Evolutionary conservation across 2,113 vertebrate genomes (phyloP).

Genomic region (Felis chaus): DNA sequence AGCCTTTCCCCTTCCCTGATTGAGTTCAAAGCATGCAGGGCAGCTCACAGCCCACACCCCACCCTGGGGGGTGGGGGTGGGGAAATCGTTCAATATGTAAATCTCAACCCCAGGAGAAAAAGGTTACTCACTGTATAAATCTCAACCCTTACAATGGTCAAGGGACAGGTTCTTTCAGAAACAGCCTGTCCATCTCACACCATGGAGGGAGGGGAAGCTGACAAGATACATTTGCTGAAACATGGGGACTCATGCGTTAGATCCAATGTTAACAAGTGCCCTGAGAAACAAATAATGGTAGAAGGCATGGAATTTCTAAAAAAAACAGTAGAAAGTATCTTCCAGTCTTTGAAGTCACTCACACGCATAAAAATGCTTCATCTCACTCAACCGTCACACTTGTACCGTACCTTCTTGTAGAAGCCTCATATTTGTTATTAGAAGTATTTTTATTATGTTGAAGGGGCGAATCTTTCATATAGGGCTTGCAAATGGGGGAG

Average conservation of each 20-base stretch:
- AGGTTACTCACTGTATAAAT: not conserved
- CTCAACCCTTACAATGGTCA: not conserved
- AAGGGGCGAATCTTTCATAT: not conserved
- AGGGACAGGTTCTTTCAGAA: not conserved
- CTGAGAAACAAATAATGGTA: not conserved
- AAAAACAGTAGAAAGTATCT: not conserved
- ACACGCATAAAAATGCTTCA: not conserved
- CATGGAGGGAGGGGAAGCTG: not conserved
- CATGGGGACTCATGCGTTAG: not conserved
- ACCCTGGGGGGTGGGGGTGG: not conserved
- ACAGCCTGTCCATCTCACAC: not conserved
- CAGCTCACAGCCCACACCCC: not conserved
- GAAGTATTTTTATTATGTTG: not conserved
- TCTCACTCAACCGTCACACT: not conserved
- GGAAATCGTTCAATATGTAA: not conserved
- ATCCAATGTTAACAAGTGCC: not conserved
- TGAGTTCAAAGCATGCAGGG: not conserved
- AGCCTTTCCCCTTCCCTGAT: not conserved
- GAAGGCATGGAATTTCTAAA: not conserved
- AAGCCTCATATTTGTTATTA: not conserved
- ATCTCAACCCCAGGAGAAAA: not conserved
- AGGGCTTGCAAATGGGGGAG: not conserved
- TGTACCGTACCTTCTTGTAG: not conserved
- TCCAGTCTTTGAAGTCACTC: not conserved
- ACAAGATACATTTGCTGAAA: not conserved